These are phyloP conservation scores for Silurus aristotelis DNA, from an alignment of 2,797 vertebrate genomes.

Conservation along the genomic window DNA sequence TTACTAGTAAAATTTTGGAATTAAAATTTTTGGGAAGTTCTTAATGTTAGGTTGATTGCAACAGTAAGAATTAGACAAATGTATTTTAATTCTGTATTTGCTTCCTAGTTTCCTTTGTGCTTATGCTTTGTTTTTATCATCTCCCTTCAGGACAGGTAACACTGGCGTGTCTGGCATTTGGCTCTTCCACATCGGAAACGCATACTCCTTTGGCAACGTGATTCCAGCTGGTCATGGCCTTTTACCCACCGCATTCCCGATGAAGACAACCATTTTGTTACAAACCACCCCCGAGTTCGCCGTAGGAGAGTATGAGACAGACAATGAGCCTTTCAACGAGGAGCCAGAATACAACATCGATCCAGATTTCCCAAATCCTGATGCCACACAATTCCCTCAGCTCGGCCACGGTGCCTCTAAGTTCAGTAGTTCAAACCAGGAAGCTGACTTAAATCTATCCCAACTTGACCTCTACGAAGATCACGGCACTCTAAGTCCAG, in stretches of 20 bases:
- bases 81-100: background rate
- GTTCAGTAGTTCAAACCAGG: conserved; percentile 30
- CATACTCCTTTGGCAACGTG: conserved; percentile 75
- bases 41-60: background rate
- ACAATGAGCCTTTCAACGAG: conserved; percentile 59
- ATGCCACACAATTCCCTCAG: conserved; percentile 52
- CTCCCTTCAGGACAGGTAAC: conserved; percentile 82
- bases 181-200: conserved; percentile 88
- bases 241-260: conserved; percentile 56
- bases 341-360: conserved; percentile 70
- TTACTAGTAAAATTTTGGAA: no score
- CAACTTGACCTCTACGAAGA: conserved; percentile 25
- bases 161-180: conserved; percentile 84
- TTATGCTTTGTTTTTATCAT: conserved; percentile 18
- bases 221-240: conserved; percentile 70
- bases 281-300: conserved; percentile 67
- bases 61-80: background rate
- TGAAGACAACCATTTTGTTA: conserved; percentile 53
- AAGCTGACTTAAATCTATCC: conserved; percentile 11
- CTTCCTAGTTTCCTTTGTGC: no score
- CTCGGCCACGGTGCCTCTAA: conserved; percentile 45
- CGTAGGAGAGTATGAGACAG: conserved; percentile 73
- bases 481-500: conserved; percentile 52
- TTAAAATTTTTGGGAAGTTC: background rate
- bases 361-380: conserved; percentile 63